Evolutionary conservation across 2,888 invertebrate genomes (phyloP), one percentile per base, ranked within the genome.

Genomic region (Hybos culiciformis): DNA sequence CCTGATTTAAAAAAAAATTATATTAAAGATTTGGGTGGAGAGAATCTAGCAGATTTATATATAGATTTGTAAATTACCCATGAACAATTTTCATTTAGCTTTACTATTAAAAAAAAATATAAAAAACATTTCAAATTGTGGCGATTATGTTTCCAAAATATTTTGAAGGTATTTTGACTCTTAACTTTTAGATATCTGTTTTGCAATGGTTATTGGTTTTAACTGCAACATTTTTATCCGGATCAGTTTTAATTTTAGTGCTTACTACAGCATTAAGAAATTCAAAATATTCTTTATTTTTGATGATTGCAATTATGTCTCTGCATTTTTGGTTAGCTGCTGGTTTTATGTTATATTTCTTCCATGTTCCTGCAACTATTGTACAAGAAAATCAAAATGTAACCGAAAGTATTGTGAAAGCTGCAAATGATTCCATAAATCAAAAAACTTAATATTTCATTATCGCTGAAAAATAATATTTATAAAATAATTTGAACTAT

Each of bases 171-270:
- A 32, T n/a, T n/a, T 24, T 9, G 18, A 14, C 67, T 62, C 36
- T 19, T 32, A 31, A 36, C 36, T 42, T 15, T 46, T 46, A 66
- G 64, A 66, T 78, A 12, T 72, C 72, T 18, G 77, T 83, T 75
- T 70, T 96, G 23, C 92, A 92, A 57, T 96, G 94, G 94, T 58
- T 80, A 6, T 71, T 96, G 38, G 86, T 91, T 0, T 67, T 85
- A 29, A 69, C 83, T 52, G 91, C 87, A 0, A 83, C 91, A 0
- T 67, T 80, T 24, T 68, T 93, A 21, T 93, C 93, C 1, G 92
- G 92, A 7, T 78, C 77, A 17, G 92, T 93, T 3, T 72, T 97
- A 12, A 72, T 92, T 18, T 74, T 83, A 46, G 82, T 90, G 46
- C 70, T 96, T 9, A 72, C 84, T 59, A 88, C 92, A 0, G 80